Percentiles rank a stretch among this genome's conserved stretches.
Conservation (phyloP, 2,888 invertebrate species). For the Anthoptus insignis region DNA sequence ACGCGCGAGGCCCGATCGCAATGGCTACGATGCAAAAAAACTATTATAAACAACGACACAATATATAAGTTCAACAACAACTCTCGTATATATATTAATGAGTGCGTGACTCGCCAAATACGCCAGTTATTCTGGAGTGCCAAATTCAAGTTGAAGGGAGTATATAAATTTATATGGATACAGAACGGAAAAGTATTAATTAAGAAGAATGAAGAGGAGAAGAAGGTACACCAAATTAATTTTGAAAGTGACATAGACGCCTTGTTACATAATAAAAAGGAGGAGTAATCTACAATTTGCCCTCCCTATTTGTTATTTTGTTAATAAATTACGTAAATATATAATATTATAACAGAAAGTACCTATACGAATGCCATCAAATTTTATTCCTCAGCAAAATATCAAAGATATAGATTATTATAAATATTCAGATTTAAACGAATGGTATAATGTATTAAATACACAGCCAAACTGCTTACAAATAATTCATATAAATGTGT, state of each 20-base stretch:
- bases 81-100: constrained; percentile 30
- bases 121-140: constrained; percentile 35
- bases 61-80: constrained; percentile 23
- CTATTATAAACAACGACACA: constrained; percentile 11
- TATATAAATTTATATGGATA: constrained; percentile 38
- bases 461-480: background rate
- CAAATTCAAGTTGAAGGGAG: constrained; percentile 30
- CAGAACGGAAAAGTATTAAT: constrained; percentile 35
- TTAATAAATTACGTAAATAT: constrained; percentile 1
- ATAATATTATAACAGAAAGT: background rate
- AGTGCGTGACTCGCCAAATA: constrained; percentile 21
- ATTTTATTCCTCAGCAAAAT: background rate
- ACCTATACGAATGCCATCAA: background rate
- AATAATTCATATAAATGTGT: constrained; percentile 26
- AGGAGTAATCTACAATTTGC: no score
- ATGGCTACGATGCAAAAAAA: constrained; percentile 30
- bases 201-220: constrained; percentile 28
- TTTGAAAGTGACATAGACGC: constrained; percentile 33
- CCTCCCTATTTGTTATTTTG: background rate
- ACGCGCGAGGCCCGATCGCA: constrained; percentile 14
- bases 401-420: background rate
- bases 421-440: background rate
- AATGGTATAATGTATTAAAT: background rate
- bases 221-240: constrained; percentile 28
- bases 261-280: no score